Evolutionary conservation across 2,888 invertebrate genomes (phyloP).

Genomic region (Aplocera efformata): DNA sequence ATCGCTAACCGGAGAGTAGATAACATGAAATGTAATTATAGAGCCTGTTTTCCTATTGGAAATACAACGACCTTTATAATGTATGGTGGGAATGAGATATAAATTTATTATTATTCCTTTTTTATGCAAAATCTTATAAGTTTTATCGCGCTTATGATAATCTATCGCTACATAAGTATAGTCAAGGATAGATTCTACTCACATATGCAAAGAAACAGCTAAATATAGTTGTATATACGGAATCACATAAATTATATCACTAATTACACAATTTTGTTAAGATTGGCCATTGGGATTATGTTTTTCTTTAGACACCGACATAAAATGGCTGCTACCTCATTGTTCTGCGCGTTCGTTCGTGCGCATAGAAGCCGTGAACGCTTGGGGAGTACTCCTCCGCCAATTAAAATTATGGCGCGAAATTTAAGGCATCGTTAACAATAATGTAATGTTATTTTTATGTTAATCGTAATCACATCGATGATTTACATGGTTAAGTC

Average conservation of each 20-base stretch:
- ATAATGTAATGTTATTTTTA: constrained; percentile 51
- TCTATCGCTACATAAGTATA: constrained; percentile 55
- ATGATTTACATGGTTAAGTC: constrained; percentile 27
- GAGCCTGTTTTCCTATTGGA: constrained; percentile 45
- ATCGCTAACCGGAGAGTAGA: constrained; percentile 50
- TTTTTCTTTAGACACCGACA: constrained; percentile 80
- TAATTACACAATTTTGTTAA: constrained; percentile 80
- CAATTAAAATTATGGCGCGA: constrained; percentile 81
- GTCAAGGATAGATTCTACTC: constrained; percentile 71
- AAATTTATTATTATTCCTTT: constrained; percentile 59
- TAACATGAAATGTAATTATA: constrained; percentile 44
- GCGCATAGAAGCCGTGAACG: constrained; percentile 81
- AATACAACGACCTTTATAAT: constrained; percentile 52
- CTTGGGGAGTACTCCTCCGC: constrained; percentile 80
- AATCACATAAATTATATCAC: constrained; percentile 80
- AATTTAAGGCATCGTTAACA: constrained; percentile 73
- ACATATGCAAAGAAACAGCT: constrained; percentile 74
- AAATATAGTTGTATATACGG: constrained; percentile 69
- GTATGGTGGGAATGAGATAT: constrained; percentile 53
- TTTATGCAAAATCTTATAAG: constrained; percentile 57
- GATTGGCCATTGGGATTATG: constrained; percentile 81
- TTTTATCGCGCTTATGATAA: constrained; percentile 64
- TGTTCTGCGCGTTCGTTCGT: constrained; percentile 81
- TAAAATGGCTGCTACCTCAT: constrained; percentile 82
- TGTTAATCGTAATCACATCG: constrained; percentile 33